A percentile compares a stretch with the other conserved stretches of the same genome.
Evolutionary conservation across 2,888 invertebrate genomes (phyloP).

Genomic region (Lepidocyrtinus sp.): DNA sequence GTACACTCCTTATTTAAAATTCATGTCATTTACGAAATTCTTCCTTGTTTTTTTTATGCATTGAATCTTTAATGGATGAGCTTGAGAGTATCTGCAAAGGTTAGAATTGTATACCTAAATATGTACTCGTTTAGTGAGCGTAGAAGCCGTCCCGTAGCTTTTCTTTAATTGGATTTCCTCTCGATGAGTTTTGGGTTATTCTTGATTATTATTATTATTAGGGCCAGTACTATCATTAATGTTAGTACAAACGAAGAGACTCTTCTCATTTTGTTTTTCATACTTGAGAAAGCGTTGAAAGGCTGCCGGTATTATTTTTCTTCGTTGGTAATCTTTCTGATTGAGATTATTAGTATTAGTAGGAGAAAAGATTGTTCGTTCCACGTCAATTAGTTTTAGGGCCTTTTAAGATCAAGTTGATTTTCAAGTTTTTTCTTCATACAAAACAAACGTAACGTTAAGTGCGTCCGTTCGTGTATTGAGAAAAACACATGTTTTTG

Average conservation of each 20-base stretch:
- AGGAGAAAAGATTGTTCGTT: constrained; percentile 37
- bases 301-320: constrained; percentile 23
- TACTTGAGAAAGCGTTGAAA: not conserved
- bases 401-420: constrained; percentile 45
- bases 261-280: not conserved
- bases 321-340: not conserved
- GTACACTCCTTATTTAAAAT: not conserved
- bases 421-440: constrained; percentile 51
- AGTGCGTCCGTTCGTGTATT: not conserved
- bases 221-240: not conserved
- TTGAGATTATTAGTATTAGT: constrained; percentile 25
- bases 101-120: constrained; percentile 7
- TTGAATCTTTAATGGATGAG: not conserved
- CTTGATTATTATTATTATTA: constrained; percentile 22
- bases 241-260: not conserved
- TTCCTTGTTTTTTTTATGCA: not conserved
- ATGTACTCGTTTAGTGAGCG: constrained; percentile 3
- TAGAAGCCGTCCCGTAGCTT: constrained; percentile 16
- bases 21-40: not conserved
- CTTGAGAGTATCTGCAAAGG: not conserved
- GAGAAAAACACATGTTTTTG: constrained; percentile 4
- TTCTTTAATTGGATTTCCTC: constrained; percentile 34
- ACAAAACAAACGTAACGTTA: too few relatives aligned
- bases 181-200: not conserved
- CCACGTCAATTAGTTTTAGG: constrained; percentile 53